Conservation (phyloP, 2,797 vertebrate genomes). For the Distichodus sexfasciatus region DNA sequence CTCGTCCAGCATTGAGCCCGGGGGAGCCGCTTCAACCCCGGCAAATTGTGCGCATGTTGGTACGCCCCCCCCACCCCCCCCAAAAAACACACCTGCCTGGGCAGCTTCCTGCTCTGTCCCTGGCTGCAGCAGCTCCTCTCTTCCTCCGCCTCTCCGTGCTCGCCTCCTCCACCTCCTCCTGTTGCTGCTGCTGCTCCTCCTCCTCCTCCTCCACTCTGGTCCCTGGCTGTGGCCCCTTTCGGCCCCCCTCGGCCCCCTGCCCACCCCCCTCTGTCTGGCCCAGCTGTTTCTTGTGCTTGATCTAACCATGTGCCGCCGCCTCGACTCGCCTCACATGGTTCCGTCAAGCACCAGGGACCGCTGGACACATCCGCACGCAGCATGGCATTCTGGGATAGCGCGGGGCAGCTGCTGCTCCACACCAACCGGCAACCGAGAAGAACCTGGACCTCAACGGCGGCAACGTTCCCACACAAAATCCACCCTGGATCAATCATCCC, state of each 20-base stretch:
- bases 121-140: constrained; percentile 77
- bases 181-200: too few species aligned
- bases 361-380: constrained; percentile 78
- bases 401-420: constrained; percentile 23
- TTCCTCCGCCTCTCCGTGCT: constrained; percentile 35
- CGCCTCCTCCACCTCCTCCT: constrained; percentile 30
- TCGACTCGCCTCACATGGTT: constrained; percentile 99
- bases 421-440: too few species aligned
- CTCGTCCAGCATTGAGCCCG: too few species aligned
- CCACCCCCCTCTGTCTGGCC: constrained; percentile 66
- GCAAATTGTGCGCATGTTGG: too few species aligned
- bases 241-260: constrained; percentile 48
- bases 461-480: too few species aligned
- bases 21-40: too few species aligned
- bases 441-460: too few species aligned
- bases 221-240: too few species aligned
- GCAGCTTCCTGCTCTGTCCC: constrained; percentile 72
- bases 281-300: constrained; percentile 99
- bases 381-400: constrained; percentile 82
- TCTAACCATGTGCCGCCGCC: constrained; percentile 99
- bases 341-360: constrained; percentile 99
- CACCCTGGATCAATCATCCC: too few species aligned
- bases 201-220: constrained; percentile 41
- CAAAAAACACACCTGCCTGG: too few species aligned
- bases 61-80: too few species aligned